Evolutionary conservation across 92 coral and sea anemone species (phyloP).

Genomic region (Desmophyllum pertusum): DNA sequence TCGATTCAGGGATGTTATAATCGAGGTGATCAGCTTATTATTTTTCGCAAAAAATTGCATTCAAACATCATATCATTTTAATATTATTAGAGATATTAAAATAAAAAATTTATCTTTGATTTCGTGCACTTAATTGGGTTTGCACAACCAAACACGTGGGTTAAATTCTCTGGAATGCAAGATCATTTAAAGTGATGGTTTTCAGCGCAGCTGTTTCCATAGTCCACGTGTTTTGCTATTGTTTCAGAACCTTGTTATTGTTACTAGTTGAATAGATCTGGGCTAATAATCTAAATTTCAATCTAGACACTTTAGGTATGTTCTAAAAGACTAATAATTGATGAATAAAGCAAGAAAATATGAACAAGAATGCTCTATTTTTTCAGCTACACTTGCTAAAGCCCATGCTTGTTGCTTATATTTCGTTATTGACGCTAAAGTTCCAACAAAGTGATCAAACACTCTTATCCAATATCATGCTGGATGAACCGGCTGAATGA

Average conservation of each 20-base stretch:
- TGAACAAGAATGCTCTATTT: neutral
- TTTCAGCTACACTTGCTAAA: neutral
- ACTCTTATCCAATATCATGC: no score
- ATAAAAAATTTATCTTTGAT: no score
- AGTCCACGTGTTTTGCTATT: slow-evolving; percentile 37
- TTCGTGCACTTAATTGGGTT: neutral
- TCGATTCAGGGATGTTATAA: neutral
- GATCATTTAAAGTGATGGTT: slow-evolving; percentile 38
- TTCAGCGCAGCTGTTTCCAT: slow-evolving; percentile 38
- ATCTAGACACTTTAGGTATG: neutral
- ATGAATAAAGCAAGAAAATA: neutral
- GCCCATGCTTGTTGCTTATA: no score
- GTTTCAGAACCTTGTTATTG: neutral
- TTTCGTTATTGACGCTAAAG: no score
- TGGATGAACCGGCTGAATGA: no score
- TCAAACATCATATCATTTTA: no score
- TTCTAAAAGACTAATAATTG: neutral
- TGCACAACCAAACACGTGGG: no score
- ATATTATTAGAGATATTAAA: no score
- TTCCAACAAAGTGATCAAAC: no score
- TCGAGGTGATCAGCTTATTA: neutral
- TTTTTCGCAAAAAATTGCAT: neutral
- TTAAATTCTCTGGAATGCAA: neutral
- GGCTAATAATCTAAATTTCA: neutral
- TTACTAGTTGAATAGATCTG: neutral